Evolutionary conservation across 2,888 invertebrate genomes (phyloP).

Genomic region (Heliothis peltigera): DNA sequence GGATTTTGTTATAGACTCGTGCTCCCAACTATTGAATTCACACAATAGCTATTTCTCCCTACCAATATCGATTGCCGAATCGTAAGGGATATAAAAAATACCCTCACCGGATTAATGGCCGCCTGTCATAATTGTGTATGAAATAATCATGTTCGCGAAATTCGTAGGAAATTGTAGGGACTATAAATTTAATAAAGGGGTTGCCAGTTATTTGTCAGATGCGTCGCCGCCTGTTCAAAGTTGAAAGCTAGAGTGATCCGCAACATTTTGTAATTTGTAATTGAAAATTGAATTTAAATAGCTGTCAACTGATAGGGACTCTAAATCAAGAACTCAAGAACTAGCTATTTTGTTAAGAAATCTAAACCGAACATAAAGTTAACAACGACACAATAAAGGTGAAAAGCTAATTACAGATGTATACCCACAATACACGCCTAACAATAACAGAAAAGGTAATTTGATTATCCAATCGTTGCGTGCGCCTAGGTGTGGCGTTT

Average conservation of each 20-base stretch:
- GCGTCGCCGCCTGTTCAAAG: slow-evolving; percentile 57
- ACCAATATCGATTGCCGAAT: slow-evolving; percentile 63
- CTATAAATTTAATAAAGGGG: slow-evolving; percentile 56
- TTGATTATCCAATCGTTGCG: slow-evolving; percentile 54
- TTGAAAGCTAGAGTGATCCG: slow-evolving; percentile 37
- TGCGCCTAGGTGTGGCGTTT: slow-evolving; percentile 45
- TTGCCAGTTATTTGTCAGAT: slow-evolving; percentile 65
- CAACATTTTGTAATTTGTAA: slow-evolving; percentile 20
- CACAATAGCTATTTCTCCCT: slow-evolving; percentile 67
- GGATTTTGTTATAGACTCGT: slow-evolving; percentile 27
- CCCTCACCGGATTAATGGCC: slow-evolving; percentile 72
- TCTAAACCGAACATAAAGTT: neutral
- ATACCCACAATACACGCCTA: neutral
- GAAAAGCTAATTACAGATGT: neutral
- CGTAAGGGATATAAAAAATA: slow-evolving; percentile 70
- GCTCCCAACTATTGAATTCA: slow-evolving; percentile 41
- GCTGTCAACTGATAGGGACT: no score
- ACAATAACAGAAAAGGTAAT: slow-evolving; percentile 30
- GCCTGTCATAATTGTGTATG: slow-evolving; percentile 76
- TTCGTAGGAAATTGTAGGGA: slow-evolving; percentile 61
- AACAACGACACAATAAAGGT: neutral
- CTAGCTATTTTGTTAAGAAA: no score
- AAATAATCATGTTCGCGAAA: slow-evolving; percentile 77
- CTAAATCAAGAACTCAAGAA: no score
- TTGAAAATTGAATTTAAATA: neutral